A percentile compares a stretch with the other conserved stretches of the same genome.
These are phyloP conservation scores for Clanis bilineata DNA, from an alignment of 2,888 invertebrate species.

Conservation along the genomic window DNA sequence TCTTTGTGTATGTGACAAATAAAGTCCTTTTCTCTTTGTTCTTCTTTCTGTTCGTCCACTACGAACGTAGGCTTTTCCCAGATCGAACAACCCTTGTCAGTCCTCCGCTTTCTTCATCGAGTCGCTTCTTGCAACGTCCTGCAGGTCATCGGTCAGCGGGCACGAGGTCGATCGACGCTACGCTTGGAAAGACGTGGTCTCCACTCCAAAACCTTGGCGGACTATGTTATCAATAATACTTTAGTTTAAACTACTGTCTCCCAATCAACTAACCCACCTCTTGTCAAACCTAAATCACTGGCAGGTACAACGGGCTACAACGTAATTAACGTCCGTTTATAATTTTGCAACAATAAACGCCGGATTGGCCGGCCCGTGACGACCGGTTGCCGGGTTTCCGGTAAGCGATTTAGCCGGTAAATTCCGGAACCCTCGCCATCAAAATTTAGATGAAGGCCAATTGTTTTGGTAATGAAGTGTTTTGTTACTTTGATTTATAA, in stretches of 20 bases:
- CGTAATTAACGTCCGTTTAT: conserved; percentile 17
- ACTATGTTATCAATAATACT: too few relatives aligned
- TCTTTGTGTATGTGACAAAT: too few relatives aligned
- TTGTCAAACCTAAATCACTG: conserved; percentile 17
- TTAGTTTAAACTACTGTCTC: background rate
- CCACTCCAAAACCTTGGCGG: too few relatives aligned
- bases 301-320: conserved; percentile 10
- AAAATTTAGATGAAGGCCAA: background rate
- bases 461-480: background rate
- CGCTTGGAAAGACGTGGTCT: too few relatives aligned
- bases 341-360: conserved; percentile 9
- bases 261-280: background rate
- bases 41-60: too few relatives aligned
- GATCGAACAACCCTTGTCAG: too few relatives aligned
- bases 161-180: too few relatives aligned
- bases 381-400: background rate
- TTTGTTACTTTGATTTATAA: conserved; percentile 6
- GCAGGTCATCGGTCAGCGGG: too few relatives aligned
- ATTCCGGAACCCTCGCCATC: background rate
- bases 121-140: too few relatives aligned
- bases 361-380: conserved; percentile 15
- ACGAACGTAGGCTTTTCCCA: too few relatives aligned
- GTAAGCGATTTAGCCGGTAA: background rate
- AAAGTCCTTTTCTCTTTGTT: too few relatives aligned
- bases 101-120: too few relatives aligned